Evolutionary conservation across 2,888 invertebrate genomes (phyloP), one percentile per base, ranked within the genome.

Genomic region (Bedellia somnulentella): DNA sequence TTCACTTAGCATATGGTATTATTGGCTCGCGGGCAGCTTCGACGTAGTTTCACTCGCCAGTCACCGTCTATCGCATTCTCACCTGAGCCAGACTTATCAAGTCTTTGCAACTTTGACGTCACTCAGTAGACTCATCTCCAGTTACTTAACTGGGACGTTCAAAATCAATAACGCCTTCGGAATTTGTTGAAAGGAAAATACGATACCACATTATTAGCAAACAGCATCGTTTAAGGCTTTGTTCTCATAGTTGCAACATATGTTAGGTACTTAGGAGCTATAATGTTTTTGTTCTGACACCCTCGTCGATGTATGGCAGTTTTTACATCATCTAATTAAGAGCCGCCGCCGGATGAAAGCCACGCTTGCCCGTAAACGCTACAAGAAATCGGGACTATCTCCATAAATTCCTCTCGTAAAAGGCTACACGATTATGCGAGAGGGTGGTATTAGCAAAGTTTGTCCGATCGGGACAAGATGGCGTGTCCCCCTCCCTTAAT

Each of bases 401-500:
- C 59, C 67, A 75, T 75, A 73, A 75, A 73, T 73, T 73, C 70
- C 63, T 67, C 71, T 75, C 75, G 71, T 75, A 75, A 75, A 75
- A 75, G 73, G 73, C 67, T 70, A 66, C 50, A 60, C 73, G 73
- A 75, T 73, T 73, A 75, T 73, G 73, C 71, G 67, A 61, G 73
- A 59, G 73, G 73, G 75, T 75, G 73, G 75, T 75, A 73, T 75
- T 75, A 75, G 73, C 70, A 66, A 75, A 75, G 73, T 75, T 75
- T 71, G 73, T 70, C 71, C 71, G 73, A 73, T 73, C 56, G 57
- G 46, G 55, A 59, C 57, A 58, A 51, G 38, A 25, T 25, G 24
- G 31, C 27, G 31, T 21, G 33, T 26, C 26, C 14, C 29, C 30
- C 61, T 53, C 51, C 52, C 57, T 62, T 77, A 76, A 76, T 77